phyloP scores from a whole-genome alignment of 2,797 vertebrate species.

The Erpetoichthys calabaricus region DNA sequence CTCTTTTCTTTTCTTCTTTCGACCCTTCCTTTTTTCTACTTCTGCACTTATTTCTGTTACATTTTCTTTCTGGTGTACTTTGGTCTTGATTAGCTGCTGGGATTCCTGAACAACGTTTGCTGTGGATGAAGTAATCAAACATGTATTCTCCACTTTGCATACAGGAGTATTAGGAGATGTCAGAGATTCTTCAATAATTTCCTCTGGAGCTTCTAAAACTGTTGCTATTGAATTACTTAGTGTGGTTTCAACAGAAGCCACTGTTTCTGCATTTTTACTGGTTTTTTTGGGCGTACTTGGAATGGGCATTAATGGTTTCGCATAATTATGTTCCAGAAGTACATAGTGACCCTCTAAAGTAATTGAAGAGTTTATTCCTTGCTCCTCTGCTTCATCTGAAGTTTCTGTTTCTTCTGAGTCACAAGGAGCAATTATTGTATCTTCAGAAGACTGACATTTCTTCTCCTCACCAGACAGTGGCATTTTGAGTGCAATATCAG shows the following conservation, averaged over 20 bases:
- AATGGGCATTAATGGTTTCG: conserved; percentile 40
- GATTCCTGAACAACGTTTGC: no score
- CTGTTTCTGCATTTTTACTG: conserved; percentile 30
- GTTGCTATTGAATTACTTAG: conserved; percentile 51
- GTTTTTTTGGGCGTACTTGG: conserved; percentile 29
- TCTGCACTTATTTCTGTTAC: no score
- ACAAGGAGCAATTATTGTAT: conserved; percentile 37
- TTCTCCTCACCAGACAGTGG: background rate
- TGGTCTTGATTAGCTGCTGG: no score
- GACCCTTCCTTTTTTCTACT: conserved; percentile 33
- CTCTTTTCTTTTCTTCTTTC: conserved; percentile 50
- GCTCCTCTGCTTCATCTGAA: conserved; percentile 66
- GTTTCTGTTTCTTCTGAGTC: conserved; percentile 72
- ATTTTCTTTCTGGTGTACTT: no score
- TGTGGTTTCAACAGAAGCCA: conserved; percentile 37
- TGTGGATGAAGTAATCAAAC: no score
- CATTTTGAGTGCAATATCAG: conserved; percentile 58
- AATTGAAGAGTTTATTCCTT: no score
- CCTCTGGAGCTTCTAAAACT: conserved; percentile 77
- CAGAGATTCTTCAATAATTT: conserved; percentile 60
- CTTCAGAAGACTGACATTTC: background rate
- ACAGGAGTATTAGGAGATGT: no score
- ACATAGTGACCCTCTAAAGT: conserved; percentile 49
- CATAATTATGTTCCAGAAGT: conserved; percentile 77
- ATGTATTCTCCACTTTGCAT: no score